Conservation (phyloP, 2,888 invertebrate genomes). For the Bugulina stolonifera region DNA sequence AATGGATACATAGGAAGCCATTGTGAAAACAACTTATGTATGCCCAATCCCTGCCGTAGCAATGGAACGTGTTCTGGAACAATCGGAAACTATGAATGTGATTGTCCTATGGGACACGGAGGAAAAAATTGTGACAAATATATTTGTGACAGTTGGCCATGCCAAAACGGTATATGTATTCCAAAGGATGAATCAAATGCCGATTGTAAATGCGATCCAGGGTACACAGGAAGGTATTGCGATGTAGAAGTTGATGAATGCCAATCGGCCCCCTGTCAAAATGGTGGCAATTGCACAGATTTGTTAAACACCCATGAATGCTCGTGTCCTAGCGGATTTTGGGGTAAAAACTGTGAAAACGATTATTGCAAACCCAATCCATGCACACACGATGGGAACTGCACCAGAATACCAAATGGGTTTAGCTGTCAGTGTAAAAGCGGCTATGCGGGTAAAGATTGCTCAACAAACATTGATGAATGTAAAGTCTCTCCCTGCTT, state of each 20-base stretch:
- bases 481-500: neutral
- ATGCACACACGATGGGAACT: neutral
- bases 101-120: neutral
- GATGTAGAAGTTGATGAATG: neutral
- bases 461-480: neutral
- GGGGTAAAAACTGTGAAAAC: slow-evolving; percentile 3
- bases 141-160: neutral
- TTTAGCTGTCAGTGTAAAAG: neutral
- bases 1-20: neutral
- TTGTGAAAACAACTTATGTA: neutral
- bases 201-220: neutral
- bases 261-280: neutral
- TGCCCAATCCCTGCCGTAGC: neutral
- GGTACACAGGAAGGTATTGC: neutral
- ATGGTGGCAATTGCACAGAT: slow-evolving; percentile 4
- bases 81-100: neutral
- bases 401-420: neutral
- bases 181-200: neutral
- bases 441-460: neutral
- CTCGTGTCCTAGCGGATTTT: neutral
- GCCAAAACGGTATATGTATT: neutral
- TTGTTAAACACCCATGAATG: neutral
- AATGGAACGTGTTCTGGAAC: neutral
- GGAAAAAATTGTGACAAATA: neutral
- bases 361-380: slow-evolving; percentile 15